A percentile compares a stretch with the other conserved stretches of the same genome.
These are phyloP conservation scores for Siphamia tubifer DNA, from an alignment of 2,113 vertebrate genomes.

Conservation along the genomic window DNA sequence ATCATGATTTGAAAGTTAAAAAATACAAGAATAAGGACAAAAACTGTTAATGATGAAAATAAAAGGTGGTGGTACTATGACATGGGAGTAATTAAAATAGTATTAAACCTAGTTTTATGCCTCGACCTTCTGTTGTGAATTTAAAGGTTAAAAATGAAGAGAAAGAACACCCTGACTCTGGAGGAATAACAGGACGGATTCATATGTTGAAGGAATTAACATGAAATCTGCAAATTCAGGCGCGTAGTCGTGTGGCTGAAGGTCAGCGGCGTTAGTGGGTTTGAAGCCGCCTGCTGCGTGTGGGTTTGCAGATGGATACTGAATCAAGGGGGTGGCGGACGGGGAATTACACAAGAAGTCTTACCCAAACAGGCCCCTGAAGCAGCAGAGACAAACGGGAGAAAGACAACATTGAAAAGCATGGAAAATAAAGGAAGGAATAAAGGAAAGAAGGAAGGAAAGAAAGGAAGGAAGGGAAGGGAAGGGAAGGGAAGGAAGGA, in stretches of 20 bases:
- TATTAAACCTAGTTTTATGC: no score
- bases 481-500: no score
- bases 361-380: conserved; percentile 92
- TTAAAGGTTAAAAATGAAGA: neutral
- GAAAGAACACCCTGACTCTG: neutral
- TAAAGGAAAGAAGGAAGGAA: conserved; percentile 4
- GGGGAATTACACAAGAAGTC: conserved; percentile 62
- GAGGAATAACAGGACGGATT: neutral
- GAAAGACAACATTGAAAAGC: conserved; percentile 77
- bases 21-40: no score
- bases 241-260: conserved; percentile 20
- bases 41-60: no score
- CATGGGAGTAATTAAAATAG: no score
- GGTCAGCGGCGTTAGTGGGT: conserved; percentile 7
- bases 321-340: conserved; percentile 20
- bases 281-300: conserved; percentile 13
- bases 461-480: no score
- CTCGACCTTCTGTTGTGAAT: no score
- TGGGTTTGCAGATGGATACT: conserved; percentile 28
- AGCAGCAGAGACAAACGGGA: conserved; percentile 77
- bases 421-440: conserved; percentile 41
- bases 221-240: conserved; percentile 14
- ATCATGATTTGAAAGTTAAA: no score
- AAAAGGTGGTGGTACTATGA: no score
- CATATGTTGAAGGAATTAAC: neutral